Conservation (phyloP, 2,113 vertebrate species). For the Siniperca knerii region DNA sequence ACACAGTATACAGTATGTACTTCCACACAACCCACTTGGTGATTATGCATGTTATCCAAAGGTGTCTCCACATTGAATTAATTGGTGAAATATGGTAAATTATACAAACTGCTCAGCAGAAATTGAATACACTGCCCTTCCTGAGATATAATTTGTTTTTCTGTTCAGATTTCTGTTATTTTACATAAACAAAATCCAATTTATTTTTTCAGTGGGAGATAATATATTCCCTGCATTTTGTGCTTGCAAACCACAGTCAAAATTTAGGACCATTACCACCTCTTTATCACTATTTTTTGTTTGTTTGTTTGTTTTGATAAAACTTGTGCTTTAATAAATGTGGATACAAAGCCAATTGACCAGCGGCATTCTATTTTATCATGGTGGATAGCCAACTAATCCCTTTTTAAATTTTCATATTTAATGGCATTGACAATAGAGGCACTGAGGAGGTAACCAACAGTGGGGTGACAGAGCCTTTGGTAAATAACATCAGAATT, state of each 20-base stretch:
- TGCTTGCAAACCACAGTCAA: neutral
- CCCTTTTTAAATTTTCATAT: slow-evolving; percentile 32
- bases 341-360: neutral
- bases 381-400: slow-evolving; percentile 37
- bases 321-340: neutral
- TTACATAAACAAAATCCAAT: slow-evolving; percentile 16
- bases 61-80: slow-evolving; percentile 7
- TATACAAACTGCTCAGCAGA: neutral
- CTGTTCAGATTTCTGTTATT: neutral
- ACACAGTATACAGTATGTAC: too few species aligned
- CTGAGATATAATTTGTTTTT: neutral
- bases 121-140: slow-evolving; percentile 8
- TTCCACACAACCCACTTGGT: neutral
- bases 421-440: slow-evolving; percentile 32
- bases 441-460: slow-evolving; percentile 15
- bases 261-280: neutral
- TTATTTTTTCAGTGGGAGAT: neutral
- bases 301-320: neutral
- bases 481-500: slow-evolving; percentile 68
- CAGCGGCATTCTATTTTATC: neutral
- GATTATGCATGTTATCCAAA: neutral
- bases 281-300: too few species aligned
- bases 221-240: neutral
- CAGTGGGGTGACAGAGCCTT: slow-evolving; percentile 39
- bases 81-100: neutral